Conservation (phyloP, 23 tunicate genomes). For the Botrylloides violaceus region DNA sequence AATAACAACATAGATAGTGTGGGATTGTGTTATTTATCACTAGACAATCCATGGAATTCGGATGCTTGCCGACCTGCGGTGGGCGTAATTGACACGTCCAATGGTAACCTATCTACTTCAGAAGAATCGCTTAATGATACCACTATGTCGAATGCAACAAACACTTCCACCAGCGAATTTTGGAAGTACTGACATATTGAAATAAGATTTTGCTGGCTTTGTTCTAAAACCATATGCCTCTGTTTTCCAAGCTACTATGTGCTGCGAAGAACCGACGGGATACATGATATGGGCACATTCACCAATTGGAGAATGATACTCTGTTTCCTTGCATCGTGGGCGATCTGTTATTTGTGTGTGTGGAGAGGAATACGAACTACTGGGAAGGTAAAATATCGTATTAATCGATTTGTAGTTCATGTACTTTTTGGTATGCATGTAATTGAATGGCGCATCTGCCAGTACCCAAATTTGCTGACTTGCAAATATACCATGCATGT, state of each 20-base stretch:
- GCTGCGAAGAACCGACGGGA: slow-evolving; percentile 18
- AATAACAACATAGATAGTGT: no score
- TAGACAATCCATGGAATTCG: slow-evolving; percentile 21
- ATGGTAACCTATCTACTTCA: background rate
- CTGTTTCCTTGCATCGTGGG: slow-evolving; percentile 40
- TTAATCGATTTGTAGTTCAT: background rate
- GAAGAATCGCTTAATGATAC: background rate
- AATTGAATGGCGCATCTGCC: no score
- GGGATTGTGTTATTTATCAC: no score
- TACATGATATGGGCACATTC: slow-evolving; percentile 21
- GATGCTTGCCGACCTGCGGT: slow-evolving; percentile 16
- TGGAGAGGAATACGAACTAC: slow-evolving; percentile 69
- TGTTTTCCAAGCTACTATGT: slow-evolving; percentile 14
- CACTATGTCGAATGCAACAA: background rate
- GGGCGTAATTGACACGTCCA: background rate
- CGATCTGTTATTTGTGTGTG: slow-evolving; percentile 51
- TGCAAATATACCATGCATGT: no score
- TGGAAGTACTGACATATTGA: slow-evolving; percentile 17
- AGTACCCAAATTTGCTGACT: no score
- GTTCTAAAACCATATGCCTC: background rate
- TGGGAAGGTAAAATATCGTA: slow-evolving; percentile 79
- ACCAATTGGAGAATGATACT: slow-evolving; percentile 32
- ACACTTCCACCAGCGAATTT: slow-evolving; percentile 15
- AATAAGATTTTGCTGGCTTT: background rate
- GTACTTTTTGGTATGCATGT: no score